Conservation (phyloP, 1,140 invertebrate genomes). For the Brevipalpus yothersi region DNA sequence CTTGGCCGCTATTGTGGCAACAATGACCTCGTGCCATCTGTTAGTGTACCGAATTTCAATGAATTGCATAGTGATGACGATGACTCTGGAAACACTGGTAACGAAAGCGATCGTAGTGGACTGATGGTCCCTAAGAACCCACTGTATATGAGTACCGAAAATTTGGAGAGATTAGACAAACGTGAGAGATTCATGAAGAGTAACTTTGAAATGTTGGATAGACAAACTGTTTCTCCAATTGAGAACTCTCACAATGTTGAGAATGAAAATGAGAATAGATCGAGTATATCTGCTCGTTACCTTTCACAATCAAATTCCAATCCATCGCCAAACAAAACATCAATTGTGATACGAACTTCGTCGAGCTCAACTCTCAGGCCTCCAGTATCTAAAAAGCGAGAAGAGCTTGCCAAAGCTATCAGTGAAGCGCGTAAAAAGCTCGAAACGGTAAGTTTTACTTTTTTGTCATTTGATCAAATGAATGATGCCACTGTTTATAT, state of each 20-base stretch:
- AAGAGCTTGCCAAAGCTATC: slow-evolving; percentile 42
- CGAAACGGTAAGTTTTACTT: slow-evolving; percentile 42
- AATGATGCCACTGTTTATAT: background rate
- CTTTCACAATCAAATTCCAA: slow-evolving; percentile 18
- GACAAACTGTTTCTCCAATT: background rate
- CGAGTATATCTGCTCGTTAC: background rate
- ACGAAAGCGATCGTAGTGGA: slow-evolving; percentile 7
- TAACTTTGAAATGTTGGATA: background rate
- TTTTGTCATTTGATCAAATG: background rate
- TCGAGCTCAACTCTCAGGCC: background rate
- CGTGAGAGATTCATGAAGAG: slow-evolving; percentile 2
- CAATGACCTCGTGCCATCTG: background rate
- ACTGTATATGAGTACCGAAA: slow-evolving; percentile 35
- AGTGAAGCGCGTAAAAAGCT: slow-evolving; percentile 62
- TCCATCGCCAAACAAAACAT: background rate
- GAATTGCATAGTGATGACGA: slow-evolving; percentile 37
- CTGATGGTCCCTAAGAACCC: slow-evolving; percentile 1
- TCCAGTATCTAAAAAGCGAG: slow-evolving; percentile 32
- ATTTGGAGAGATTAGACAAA: slow-evolving; percentile 30
- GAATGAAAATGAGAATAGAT: background rate
- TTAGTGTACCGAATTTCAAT: slow-evolving; percentile 9
- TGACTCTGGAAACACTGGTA: slow-evolving; percentile 12
- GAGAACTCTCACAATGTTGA: background rate
- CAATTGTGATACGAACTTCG: background rate
- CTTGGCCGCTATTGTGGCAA: background rate